These are phyloP conservation scores for Malurus alboscapulatus DNA, from an alignment of 2,113 vertebrate species.

Conservation along the genomic window DNA sequence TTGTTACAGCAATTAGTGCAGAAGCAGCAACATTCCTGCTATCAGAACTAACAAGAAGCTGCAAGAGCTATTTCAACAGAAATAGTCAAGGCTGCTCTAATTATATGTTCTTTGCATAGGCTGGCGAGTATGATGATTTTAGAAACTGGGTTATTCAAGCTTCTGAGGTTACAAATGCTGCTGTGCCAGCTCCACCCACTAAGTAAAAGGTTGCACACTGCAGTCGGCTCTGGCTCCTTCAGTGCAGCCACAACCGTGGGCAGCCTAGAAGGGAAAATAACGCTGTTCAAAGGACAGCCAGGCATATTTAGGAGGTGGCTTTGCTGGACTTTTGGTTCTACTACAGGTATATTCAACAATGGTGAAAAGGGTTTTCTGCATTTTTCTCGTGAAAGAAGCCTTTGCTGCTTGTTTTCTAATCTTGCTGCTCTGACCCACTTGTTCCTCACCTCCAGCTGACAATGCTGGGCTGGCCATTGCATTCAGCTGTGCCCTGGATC, in stretches of 20 bases:
- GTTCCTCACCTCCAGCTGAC: conserved; percentile 33
- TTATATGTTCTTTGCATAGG: conserved; percentile 57
- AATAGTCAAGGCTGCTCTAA: conserved; percentile 59
- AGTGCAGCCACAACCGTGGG: not conserved
- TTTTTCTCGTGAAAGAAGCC: not conserved
- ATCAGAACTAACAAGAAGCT: conserved; percentile 60
- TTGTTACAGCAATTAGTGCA: conserved; percentile 57
- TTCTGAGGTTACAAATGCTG: conserved; percentile 63
- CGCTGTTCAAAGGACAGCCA: not conserved
- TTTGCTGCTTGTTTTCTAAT: not conserved
- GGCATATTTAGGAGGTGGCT: not conserved
- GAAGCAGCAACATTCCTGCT: conserved; percentile 58
- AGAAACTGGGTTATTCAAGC: conserved; percentile 65
- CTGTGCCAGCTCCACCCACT: conserved; percentile 64
- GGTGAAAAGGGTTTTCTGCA: not conserved
- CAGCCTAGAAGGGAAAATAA: not conserved
- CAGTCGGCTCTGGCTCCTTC: not conserved
- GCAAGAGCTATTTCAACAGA: conserved; percentile 58
- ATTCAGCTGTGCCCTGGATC: conserved; percentile 55
- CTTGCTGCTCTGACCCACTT: conserved; percentile 47
- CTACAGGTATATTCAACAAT: not conserved
- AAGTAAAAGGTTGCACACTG: conserved; percentile 43
- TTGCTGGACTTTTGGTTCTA: not conserved
- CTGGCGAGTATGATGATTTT: conserved; percentile 41
- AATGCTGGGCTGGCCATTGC: not conserved